Evolutionary conservation across 2,888 invertebrate species (phyloP).

Genomic region (Toxonevra muliebris): DNA sequence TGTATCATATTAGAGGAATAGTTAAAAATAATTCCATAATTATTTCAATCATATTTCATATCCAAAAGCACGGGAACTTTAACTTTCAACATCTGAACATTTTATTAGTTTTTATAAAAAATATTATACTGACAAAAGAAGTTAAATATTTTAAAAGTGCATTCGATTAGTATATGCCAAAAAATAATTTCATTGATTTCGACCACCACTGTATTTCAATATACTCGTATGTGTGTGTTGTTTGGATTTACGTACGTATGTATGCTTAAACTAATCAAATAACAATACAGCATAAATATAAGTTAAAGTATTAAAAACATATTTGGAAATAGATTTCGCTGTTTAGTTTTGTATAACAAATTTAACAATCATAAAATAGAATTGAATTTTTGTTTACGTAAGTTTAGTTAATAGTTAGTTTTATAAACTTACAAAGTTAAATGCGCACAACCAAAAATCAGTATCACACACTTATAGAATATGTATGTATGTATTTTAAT

Average conservation of each 20-base stretch:
- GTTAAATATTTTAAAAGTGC: not conserved
- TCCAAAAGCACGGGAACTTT: no score
- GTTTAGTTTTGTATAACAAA: slow-evolving; percentile 23
- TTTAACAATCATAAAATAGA: no score
- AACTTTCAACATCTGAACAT: no score
- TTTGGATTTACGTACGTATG: slow-evolving; percentile 16
- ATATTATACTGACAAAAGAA: no score
- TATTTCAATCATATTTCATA: no score
- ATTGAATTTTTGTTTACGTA: slow-evolving; percentile 31
- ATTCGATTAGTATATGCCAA: not conserved
- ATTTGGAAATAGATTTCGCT: slow-evolving; percentile 36
- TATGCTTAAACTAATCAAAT: slow-evolving; percentile 24
- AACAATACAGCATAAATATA: not conserved
- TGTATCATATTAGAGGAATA: no score
- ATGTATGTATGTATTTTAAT: not conserved
- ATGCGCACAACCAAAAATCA: slow-evolving; percentile 62
- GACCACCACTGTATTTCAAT: slow-evolving; percentile 7
- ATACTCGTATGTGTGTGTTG: slow-evolving; percentile 24
- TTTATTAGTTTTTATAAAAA: no score
- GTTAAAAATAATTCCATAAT: no score
- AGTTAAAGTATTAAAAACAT: slow-evolving; percentile 36
- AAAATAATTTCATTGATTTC: no score
- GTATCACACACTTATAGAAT: slow-evolving; percentile 54
- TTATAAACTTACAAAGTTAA: no score
- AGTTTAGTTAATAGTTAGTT: slow-evolving; percentile 37